phyloP scores from a whole-genome alignment of 2,113 vertebrate genomes.

The Hemiscyllium ocellatum region DNA sequence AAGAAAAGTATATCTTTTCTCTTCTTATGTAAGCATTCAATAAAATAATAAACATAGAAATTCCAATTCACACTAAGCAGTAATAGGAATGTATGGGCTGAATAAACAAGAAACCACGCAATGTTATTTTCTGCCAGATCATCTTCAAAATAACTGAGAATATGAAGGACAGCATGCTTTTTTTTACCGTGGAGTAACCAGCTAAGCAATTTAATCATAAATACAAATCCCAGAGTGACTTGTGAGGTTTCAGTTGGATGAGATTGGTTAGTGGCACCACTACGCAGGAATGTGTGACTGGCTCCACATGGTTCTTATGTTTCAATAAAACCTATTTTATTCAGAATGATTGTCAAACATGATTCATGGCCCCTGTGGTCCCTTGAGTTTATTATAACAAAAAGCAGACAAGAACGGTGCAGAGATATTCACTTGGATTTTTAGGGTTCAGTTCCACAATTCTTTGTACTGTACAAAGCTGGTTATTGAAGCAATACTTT shows the following conservation, averaged over 20 bases:
- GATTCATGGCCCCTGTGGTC: background rate
- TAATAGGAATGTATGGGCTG: background rate
- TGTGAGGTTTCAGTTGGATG: background rate
- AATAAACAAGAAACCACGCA: conserved; percentile 1
- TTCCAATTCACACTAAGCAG: background rate
- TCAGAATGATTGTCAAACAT: background rate
- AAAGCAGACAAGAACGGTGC: too few species aligned
- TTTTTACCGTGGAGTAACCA: background rate
- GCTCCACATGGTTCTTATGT: background rate
- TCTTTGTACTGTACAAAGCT: background rate
- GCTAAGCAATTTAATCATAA: background rate
- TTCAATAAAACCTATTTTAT: background rate
- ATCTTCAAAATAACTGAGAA: background rate
- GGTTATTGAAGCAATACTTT: background rate
- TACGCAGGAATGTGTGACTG: background rate
- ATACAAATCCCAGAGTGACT: background rate
- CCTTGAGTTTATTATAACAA: background rate
- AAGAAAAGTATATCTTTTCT: too few species aligned
- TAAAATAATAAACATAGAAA: background rate
- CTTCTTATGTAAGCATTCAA: background rate
- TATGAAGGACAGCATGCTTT: background rate
- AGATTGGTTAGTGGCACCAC: background rate
- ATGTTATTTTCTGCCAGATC: background rate
- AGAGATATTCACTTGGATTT: background rate
- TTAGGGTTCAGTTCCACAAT: background rate